Conservation (phyloP, 2,113 vertebrate species). For the Sardina pilchardus region DNA sequence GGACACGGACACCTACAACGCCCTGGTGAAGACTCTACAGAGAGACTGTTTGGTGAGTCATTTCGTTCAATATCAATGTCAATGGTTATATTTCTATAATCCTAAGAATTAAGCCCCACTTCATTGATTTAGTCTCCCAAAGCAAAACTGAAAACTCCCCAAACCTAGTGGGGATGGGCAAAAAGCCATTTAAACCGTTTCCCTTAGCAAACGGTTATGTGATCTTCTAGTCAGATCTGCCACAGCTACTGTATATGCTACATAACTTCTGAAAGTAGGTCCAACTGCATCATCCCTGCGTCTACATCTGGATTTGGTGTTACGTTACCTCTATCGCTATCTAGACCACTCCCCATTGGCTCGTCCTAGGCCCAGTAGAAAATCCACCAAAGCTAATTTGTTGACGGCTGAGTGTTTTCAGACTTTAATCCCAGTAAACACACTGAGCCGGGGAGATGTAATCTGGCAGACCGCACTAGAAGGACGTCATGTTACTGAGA, state of each 20-base stretch:
- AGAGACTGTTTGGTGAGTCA: constrained; percentile 37
- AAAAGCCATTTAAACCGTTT: not conserved
- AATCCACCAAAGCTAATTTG: not conserved
- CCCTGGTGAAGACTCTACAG: constrained; percentile 91
- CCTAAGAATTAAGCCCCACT: not conserved
- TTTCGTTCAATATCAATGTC: not conserved
- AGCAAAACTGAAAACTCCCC: not conserved
- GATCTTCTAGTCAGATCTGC: not conserved
- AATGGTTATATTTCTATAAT: not conserved
- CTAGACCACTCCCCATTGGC: not conserved
- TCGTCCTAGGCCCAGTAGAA: not conserved
- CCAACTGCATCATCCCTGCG: not conserved
- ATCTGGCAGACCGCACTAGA: not conserved
- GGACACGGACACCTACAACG: constrained; percentile 89
- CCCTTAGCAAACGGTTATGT: not conserved
- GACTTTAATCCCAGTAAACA: constrained; percentile 1
- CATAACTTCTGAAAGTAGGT: not conserved
- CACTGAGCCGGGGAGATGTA: not conserved
- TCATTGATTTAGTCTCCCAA: not conserved
- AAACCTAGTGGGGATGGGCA: not conserved
- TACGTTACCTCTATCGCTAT: not conserved
- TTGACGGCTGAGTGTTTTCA: not conserved
- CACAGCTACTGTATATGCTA: not conserved
- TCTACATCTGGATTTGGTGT: not conserved
- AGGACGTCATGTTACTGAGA: not conserved